These are phyloP conservation scores for Fabriciana adippe DNA, from an alignment of 2,888 invertebrate genomes.

Conservation along the genomic window DNA sequence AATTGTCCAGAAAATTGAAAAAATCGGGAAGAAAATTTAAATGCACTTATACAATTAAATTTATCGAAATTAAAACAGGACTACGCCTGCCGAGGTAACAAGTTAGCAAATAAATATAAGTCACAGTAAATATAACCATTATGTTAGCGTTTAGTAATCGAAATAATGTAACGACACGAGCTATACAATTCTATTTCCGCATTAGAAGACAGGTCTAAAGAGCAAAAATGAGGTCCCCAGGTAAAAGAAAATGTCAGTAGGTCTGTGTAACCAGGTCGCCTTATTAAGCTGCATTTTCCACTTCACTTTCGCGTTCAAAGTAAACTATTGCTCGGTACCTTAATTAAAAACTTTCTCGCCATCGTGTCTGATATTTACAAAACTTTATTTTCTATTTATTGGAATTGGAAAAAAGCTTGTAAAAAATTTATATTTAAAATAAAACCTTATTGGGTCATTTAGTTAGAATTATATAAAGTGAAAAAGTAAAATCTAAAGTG, in stretches of 20 bases:
- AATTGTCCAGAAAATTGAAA: no score
- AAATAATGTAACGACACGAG: neutral
- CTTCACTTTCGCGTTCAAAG: conserved; percentile 11
- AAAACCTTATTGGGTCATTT: neutral
- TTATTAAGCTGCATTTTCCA: conserved; percentile 11
- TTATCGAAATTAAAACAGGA: no score
- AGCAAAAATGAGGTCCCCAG: conserved; percentile 17
- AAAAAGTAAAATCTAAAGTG: no score
- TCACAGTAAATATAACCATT: no score
- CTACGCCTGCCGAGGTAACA: no score
- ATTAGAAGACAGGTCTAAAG: conserved; percentile 8
- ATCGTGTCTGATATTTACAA: conserved; percentile 14
- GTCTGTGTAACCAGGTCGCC: conserved; percentile 18
- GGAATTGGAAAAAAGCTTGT: neutral
- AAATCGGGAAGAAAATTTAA: no score
- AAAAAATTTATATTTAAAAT: neutral
- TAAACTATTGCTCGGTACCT: conserved; percentile 21
- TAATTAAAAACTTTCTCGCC: conserved; percentile 31
- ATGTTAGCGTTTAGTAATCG: neutral
- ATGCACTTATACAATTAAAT: no score
- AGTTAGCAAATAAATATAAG: no score
- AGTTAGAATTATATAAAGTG: no score
- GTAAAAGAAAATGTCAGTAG: conserved; percentile 24
- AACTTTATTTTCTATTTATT: conserved; percentile 13
- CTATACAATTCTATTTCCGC: neutral